A percentile compares a stretch with the other conserved stretches of the same genome.
These are phyloP conservation scores for Tetranychus urticae DNA, from an alignment of 1,140 invertebrate species.

Conservation along the genomic window DNA sequence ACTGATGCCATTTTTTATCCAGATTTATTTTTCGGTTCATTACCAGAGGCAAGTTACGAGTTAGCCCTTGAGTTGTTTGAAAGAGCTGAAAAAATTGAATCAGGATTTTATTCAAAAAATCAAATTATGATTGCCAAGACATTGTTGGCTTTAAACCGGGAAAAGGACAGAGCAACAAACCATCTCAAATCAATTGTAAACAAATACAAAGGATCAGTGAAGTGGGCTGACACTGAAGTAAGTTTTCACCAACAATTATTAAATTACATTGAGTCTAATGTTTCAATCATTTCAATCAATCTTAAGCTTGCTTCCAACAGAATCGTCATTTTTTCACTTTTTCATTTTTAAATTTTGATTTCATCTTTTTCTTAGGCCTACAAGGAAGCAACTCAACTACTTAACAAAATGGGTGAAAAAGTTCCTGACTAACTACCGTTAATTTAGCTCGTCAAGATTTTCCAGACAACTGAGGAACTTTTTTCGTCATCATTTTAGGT, in stretches of 20 bases:
- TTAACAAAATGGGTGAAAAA: not conserved
- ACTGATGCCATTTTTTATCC: not conserved
- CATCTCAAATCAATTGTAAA: not conserved
- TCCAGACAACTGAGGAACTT: too few species aligned
- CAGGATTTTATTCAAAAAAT: slow-evolving; percentile 8
- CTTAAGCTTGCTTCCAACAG: slow-evolving; percentile 1
- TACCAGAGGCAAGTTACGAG: slow-evolving; percentile 6
- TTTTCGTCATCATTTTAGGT: too few species aligned
- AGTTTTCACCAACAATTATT: not conserved
- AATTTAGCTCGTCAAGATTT: not conserved
- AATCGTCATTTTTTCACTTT: not conserved
- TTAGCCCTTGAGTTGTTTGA: slow-evolving; percentile 1
- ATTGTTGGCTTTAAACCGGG: slow-evolving; percentile 2
- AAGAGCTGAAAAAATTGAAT: slow-evolving; percentile 4
- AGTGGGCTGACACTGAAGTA: slow-evolving; percentile 8
- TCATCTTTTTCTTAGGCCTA: not conserved
- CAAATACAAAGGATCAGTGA: slow-evolving; percentile 1
- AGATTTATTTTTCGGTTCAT: not conserved
- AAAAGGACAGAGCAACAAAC: not conserved
- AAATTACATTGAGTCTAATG: not conserved
- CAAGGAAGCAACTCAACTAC: not conserved
- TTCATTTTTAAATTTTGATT: too few species aligned
- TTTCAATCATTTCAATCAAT: not conserved
- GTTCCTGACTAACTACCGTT: not conserved
- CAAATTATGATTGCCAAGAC: slow-evolving; percentile 5